Conservation (phyloP, 1,140 invertebrate species). For the Diachasma alloeum region DNA sequence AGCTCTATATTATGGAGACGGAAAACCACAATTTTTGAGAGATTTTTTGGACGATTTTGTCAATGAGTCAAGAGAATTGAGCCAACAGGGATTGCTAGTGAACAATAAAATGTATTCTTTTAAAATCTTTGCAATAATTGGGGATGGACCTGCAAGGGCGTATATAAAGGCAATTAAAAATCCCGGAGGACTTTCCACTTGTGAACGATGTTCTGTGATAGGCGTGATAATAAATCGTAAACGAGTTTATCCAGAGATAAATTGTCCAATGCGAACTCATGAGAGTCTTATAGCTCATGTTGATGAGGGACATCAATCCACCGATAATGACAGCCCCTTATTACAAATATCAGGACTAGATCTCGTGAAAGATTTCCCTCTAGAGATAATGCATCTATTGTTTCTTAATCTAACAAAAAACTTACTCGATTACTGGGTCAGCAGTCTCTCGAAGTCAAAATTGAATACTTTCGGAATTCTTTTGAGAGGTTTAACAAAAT, state of each 20-base stretch:
- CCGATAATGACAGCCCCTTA: not conserved
- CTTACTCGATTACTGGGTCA: not conserved
- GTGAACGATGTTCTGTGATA: not conserved
- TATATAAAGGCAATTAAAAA: not conserved
- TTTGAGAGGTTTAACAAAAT: not conserved
- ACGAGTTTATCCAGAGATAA: not conserved
- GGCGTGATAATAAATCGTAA: not conserved
- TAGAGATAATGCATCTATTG: conserved; percentile 40
- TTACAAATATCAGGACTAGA: not conserved
- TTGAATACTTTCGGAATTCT: not conserved
- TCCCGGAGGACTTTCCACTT: not conserved
- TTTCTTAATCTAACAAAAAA: not conserved
- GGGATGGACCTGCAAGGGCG: not conserved
- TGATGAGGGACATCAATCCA: not conserved
- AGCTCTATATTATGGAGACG: not conserved
- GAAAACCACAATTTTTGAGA: not conserved
- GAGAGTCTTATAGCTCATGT: not conserved
- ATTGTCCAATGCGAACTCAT: not conserved
- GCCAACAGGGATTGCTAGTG: not conserved
- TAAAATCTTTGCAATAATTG: not conserved
- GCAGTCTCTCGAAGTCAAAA: not conserved
- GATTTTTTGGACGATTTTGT: not conserved
- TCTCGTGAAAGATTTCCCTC: not conserved
- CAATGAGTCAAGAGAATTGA: not conserved
- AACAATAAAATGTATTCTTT: not conserved